These are phyloP conservation scores for Selenia dentaria DNA, from an alignment of 2,888 invertebrate species.

Conservation along the genomic window DNA sequence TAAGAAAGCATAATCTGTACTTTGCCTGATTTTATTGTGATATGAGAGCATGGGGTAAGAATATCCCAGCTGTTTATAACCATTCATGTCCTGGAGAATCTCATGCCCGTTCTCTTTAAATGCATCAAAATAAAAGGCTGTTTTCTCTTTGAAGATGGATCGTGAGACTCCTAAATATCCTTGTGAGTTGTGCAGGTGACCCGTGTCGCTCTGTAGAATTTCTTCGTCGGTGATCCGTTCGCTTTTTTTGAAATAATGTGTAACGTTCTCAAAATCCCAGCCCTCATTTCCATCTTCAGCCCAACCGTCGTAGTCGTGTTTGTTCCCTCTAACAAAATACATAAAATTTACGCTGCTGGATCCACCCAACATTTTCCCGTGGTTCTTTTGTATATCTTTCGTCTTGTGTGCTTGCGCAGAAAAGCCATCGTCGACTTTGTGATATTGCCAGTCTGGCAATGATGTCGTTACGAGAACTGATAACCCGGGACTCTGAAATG, in stretches of 20 bases:
- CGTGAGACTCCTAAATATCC: slow-evolving; percentile 52
- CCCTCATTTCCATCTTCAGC: slow-evolving; percentile 80
- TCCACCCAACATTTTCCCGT: slow-evolving; percentile 88
- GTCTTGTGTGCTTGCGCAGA: slow-evolving; percentile 48
- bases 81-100: slow-evolving; percentile 47
- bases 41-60: slow-evolving; percentile 41
- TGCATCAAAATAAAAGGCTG: slow-evolving; percentile 58
- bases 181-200: slow-evolving; percentile 45
- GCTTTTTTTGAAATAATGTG: slow-evolving; percentile 55
- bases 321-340: slow-evolving; percentile 87
- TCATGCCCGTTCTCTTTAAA: slow-evolving; percentile 50
- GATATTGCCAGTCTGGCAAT: slow-evolving; percentile 53
- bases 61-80: slow-evolving; percentile 47
- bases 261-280: slow-evolving; percentile 54
- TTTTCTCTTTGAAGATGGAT: slow-evolving; percentile 52
- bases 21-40: slow-evolving; percentile 46
- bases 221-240: slow-evolving; percentile 41
- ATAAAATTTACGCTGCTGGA: slow-evolving; percentile 87
- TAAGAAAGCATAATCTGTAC: slow-evolving; percentile 46
- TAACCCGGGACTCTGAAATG: slow-evolving; percentile 55
- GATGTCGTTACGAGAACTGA: slow-evolving; percentile 42
- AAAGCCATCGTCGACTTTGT: slow-evolving; percentile 49
- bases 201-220: slow-evolving; percentile 49
- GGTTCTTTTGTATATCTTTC: slow-evolving; percentile 64
- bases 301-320: slow-evolving; percentile 84